phyloP scores from a whole-genome alignment of 2,797 vertebrate genomes.

The Oreonectes daqikongensis region DNA sequence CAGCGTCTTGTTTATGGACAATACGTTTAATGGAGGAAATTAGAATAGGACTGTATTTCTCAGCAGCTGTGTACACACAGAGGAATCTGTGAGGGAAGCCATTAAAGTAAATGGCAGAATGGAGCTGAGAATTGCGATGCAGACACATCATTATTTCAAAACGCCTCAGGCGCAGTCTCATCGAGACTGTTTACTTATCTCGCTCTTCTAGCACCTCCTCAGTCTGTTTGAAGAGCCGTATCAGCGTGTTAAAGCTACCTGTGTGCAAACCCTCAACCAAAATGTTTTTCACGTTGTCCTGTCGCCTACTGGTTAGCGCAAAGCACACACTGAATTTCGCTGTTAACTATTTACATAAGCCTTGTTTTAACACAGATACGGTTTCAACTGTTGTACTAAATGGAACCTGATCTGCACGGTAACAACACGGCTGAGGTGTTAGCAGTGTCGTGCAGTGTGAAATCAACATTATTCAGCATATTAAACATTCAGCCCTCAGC shows the following conservation, averaged over 20 bases:
- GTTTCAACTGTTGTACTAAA: constrained; percentile 51
- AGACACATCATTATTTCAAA: constrained; percentile 63
- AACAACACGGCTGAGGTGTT: constrained; percentile 25
- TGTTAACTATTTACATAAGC: constrained; percentile 54
- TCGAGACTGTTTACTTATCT: constrained; percentile 33
- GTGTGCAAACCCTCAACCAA: too few species aligned
- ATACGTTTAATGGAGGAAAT: constrained; percentile 81
- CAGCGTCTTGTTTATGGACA: constrained; percentile 74
- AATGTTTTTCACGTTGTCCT: background rate
- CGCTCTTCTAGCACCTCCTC: background rate
- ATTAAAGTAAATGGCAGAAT: constrained; percentile 66
- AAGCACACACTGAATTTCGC: constrained; percentile 41
- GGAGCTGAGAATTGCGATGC: constrained; percentile 60
- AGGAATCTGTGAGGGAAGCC: constrained; percentile 72
- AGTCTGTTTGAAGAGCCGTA: constrained; percentile 35
- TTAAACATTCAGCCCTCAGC: constrained; percentile 10
- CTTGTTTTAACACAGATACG: constrained; percentile 29
- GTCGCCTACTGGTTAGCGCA: constrained; percentile 40
- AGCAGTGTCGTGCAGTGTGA: constrained; percentile 34
- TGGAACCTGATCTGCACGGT: constrained; percentile 49
- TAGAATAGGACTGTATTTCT: constrained; percentile 72
- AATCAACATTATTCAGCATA: constrained; percentile 46
- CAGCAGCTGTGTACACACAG: constrained; percentile 81
- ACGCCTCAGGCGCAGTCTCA: constrained; percentile 43
- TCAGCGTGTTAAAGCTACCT: constrained; percentile 21